These are phyloP conservation scores for Danio tinwini DNA, from an alignment of 2,797 vertebrate genomes.

Conservation along the genomic window DNA sequence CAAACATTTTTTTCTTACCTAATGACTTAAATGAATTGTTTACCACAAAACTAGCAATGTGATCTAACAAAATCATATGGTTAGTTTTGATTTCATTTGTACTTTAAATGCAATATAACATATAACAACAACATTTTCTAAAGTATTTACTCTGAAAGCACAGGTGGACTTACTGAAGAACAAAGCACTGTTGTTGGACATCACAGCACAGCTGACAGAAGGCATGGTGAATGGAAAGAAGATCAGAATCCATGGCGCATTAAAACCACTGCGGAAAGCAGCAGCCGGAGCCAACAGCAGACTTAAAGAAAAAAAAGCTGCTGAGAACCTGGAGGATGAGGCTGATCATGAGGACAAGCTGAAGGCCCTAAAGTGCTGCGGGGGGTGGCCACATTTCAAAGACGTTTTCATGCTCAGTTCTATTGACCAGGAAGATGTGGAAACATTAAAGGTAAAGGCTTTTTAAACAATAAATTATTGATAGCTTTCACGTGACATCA, in stretches of 20 bases:
- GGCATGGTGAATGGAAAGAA: slow-evolving; percentile 85
- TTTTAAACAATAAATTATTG: too few relatives aligned
- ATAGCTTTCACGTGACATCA: too few relatives aligned
- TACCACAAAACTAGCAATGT: too few relatives aligned
- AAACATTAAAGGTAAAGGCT: slow-evolving; percentile 84
- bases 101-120: too few relatives aligned
- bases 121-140: not conserved
- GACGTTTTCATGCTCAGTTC: slow-evolving; percentile 97
- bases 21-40: too few relatives aligned
- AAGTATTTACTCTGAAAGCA: not conserved
- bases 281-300: not conserved
- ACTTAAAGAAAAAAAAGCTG: not conserved
- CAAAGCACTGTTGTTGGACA: slow-evolving; percentile 83
- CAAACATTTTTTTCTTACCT: too few relatives aligned
- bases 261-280: slow-evolving; percentile 64
- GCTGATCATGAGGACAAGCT: slow-evolving; percentile 39
- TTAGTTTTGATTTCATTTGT: too few relatives aligned
- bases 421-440: slow-evolving; percentile 83
- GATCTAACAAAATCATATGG: too few relatives aligned
- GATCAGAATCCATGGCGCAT: slow-evolving; percentile 64
- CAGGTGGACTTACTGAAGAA: slow-evolving; percentile 90
- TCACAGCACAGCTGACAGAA: slow-evolving; percentile 83
- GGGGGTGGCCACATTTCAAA: slow-evolving; percentile 89
- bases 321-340: not conserved
- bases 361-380: slow-evolving; percentile 63